Evolutionary conservation across 1,140 invertebrate genomes (phyloP).

Genomic region (Ceratosolen solmsi): DNA sequence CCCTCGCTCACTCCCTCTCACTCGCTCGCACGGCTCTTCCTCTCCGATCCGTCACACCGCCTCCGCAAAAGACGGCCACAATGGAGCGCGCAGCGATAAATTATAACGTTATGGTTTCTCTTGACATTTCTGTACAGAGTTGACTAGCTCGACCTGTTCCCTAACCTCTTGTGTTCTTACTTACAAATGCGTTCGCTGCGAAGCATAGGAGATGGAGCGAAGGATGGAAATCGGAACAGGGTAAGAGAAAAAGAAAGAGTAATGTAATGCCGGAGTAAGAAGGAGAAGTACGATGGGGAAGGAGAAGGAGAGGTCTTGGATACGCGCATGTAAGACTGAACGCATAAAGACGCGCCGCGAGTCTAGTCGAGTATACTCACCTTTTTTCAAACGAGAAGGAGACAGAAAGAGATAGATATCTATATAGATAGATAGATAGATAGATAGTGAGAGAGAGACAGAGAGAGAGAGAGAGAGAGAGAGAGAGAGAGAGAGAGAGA

Average conservation of each 20-base stretch:
- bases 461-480: conserved; percentile 27
- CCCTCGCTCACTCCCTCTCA: background rate
- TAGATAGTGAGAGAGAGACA: conserved; percentile 38
- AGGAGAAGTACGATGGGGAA: background rate
- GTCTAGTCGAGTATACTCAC: conserved; percentile 55
- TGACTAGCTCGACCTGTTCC: conserved; percentile 69
- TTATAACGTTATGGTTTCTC: conserved; percentile 73
- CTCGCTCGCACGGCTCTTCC: conserved; percentile 54
- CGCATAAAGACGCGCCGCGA: background rate
- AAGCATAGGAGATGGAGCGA: background rate
- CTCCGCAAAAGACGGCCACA: conserved; percentile 66
- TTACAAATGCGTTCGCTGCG: conserved; percentile 53
- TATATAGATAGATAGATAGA: too few species aligned
- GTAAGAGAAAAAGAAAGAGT: background rate
- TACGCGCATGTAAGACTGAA: background rate
- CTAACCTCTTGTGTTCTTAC: conserved; percentile 66
- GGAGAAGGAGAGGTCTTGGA: conserved; percentile 9
- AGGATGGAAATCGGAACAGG: conserved; percentile 20
- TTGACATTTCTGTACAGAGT: conserved; percentile 65
- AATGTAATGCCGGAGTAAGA: too few species aligned
- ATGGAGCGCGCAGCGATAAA: conserved; percentile 70
- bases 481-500: background rate
- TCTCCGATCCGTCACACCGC: conserved; percentile 69
- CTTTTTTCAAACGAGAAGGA: conserved; percentile 50
- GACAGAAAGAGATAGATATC: background rate